A percentile compares a stretch with the other conserved stretches of the same genome.
Evolutionary conservation across 2,888 invertebrate species (phyloP).

Genomic region (Apomyelois bistriatella): DNA sequence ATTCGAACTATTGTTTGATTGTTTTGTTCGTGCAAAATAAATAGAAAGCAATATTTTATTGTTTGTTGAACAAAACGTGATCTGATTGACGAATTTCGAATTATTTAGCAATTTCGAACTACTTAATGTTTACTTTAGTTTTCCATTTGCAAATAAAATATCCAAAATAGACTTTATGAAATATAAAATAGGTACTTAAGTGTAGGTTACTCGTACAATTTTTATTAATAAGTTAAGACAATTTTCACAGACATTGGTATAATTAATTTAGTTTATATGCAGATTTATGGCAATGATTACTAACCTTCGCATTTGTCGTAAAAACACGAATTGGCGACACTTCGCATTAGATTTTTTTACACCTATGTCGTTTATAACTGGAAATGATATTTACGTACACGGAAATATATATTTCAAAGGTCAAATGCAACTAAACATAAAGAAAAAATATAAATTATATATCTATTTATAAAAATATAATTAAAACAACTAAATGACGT

Average conservation of each 20-base stretch:
- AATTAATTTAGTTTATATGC: neutral
- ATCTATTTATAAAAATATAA: no score
- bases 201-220: no score
- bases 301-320: conserved; percentile 1
- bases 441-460: neutral
- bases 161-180: no score
- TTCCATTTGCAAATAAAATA: no score
- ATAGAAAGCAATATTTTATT: conserved; percentile 9
- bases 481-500: no score
- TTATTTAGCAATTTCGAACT: neutral
- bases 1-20: conserved; percentile 1
- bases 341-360: neutral
- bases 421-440: neutral
- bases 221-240: no score
- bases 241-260: neutral
- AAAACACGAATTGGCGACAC: neutral
- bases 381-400: neutral
- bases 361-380: neutral
- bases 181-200: no score
- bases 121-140: no score
- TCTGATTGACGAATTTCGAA: neutral
- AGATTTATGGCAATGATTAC: neutral
- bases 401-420: neutral
- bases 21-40: neutral
- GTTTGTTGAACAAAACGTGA: conserved; percentile 2